phyloP scores from a whole-genome alignment of 2,113 vertebrate species.

The Bungarus multicinctus region DNA sequence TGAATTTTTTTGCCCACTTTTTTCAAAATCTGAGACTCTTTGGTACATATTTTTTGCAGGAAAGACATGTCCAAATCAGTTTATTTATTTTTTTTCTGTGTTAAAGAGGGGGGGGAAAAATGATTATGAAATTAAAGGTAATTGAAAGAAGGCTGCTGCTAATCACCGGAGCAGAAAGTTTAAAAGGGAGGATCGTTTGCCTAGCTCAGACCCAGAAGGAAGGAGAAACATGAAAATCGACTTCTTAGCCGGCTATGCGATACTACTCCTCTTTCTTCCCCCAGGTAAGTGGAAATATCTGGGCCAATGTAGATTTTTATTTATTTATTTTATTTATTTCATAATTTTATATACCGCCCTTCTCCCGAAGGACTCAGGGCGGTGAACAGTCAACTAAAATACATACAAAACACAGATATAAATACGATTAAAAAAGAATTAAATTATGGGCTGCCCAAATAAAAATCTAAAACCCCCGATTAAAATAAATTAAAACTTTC shows the following conservation, averaged over 20 bases:
- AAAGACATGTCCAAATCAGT: neutral
- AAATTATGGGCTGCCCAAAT: too few relatives aligned
- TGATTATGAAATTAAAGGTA: slow-evolving; percentile 1
- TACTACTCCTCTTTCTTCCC: slow-evolving; percentile 2
- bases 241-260: neutral
- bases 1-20: neutral
- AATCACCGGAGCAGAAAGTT: neutral
- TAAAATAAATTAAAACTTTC: too few relatives aligned
- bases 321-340: too few relatives aligned
- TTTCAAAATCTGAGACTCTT: too few relatives aligned
- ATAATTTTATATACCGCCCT: too few relatives aligned
- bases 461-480: too few relatives aligned
- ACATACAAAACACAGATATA: too few relatives aligned
- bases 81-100: neutral
- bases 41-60: neutral
- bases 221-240: neutral
- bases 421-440: too few relatives aligned
- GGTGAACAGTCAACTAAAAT: too few relatives aligned
- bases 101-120: neutral
- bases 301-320: neutral
- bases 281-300: slow-evolving; percentile 10
- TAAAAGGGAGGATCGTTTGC: neutral
- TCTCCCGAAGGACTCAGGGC: too few relatives aligned
- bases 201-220: neutral
- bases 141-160: neutral